Base-by-base conservation (phyloP, 2,888 invertebrate genomes). In the Agriopis leucophaearia region DNA sequence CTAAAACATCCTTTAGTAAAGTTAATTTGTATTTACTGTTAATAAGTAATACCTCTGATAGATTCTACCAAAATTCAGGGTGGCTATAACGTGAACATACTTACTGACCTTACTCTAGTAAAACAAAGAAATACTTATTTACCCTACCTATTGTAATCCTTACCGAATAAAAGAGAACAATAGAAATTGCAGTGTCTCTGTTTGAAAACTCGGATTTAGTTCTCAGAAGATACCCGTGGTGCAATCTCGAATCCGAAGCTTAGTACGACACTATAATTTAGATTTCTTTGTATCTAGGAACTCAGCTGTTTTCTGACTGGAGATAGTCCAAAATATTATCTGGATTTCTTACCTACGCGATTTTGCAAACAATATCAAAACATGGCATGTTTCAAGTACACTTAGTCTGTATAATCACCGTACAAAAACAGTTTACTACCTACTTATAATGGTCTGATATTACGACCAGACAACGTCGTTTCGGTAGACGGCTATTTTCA, bases 151-250 rank as follows among this genome's bases (percentile, higher is more conserved):
- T n/a, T 44, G 50, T 13, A 27, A 47, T 47, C 16, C 27, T 27
- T 42, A 18, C 38, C 61, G 38, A 8, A 38, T 38, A 38, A 61
- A 61, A 12, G 44, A 45, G n/a, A 36, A 55, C 42, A 50, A 56
- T 52, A 52, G 13, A 64, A 58, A 56, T 56, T 10, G 42, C 50
- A 64, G 50, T 18, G 47, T 56, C 57, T 44, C n/a, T 35, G 10
- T 63, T 57, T 64, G 2, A 64, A 64, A 64, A 45, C 64, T 52
- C 60, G 58, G 63, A 58, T 71, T 58, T 58, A 64, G 51, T 57
- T 58, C 16, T 50, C 35, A 8, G 55, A 15, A 54, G 16, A 27
- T 8, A 45, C 18, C 16, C 52, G 52, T 38, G 16, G 47, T 40
- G 27, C n/a, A 44, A 44, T 15, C 57, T 51, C 38, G 15, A 56